Conservation (phyloP, 2,888 invertebrate genomes). For the Aelia acuminata region DNA sequence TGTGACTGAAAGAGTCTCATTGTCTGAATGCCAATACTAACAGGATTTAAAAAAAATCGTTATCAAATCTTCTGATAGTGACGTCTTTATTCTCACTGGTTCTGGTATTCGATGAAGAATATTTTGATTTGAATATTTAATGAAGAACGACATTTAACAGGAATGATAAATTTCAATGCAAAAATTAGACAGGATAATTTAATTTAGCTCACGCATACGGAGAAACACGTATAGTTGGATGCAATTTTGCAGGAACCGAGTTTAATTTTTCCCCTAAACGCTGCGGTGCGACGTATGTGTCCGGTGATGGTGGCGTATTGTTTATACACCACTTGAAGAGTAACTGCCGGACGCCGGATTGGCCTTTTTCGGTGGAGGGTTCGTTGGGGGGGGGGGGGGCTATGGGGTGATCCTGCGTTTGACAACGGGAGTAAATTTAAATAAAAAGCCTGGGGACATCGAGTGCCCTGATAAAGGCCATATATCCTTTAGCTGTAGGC, state of each 20-base stretch:
- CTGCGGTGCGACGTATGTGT: slow-evolving; percentile 7
- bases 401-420: slow-evolving; percentile 51
- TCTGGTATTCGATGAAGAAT: no score
- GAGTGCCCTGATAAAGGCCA: slow-evolving; percentile 53
- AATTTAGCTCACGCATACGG: no score
- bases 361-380: slow-evolving; percentile 42
- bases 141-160: no score
- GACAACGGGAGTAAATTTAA: slow-evolving; percentile 58
- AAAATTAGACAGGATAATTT: no score
- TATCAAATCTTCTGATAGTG: no score
- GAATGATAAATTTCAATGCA: no score
- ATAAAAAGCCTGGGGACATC: slow-evolving; percentile 55
- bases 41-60: no score
- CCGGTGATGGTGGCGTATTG: not conserved
- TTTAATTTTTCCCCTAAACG: slow-evolving; percentile 31
- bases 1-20: no score
- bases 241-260: not conserved
- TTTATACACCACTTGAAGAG: slow-evolving; percentile 46
- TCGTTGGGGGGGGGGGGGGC: not conserved
- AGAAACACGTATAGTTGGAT: not conserved
- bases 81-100: no score
- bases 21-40: no score
- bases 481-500: slow-evolving; percentile 18
- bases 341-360: slow-evolving; percentile 12
- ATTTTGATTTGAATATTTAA: no score